These are phyloP conservation scores for Bostrychus sinensis DNA, from an alignment of 2,113 vertebrate species.

Conservation along the genomic window DNA sequence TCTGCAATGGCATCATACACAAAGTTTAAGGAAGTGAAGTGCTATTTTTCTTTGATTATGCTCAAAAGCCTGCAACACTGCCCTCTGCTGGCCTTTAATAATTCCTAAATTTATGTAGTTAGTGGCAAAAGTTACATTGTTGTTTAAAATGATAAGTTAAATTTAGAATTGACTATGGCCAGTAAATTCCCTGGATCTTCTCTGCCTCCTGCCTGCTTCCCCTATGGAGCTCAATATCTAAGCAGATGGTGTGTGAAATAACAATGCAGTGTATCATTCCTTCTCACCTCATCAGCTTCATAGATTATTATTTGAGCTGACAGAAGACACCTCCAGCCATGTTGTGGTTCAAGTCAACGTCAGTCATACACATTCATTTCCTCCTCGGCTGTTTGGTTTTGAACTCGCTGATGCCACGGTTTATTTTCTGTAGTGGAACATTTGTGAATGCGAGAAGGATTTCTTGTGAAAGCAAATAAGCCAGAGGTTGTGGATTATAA, in stretches of 20 bases:
- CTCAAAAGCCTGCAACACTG: no score
- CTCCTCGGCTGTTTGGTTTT: slow-evolving; percentile 60
- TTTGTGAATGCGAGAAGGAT: slow-evolving; percentile 58
- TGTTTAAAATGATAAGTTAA: no score
- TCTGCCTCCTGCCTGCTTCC: slow-evolving; percentile 20
- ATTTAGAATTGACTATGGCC: background rate
- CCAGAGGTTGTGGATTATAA: slow-evolving; percentile 56
- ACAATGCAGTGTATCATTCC: slow-evolving; percentile 38
- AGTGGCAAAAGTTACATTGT: no score
- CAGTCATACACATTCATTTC: slow-evolving; percentile 72
- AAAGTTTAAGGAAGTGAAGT: no score
- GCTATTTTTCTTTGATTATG: no score
- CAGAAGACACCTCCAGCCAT: slow-evolving; percentile 46
- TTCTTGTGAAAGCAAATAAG: slow-evolving; percentile 68
- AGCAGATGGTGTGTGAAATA: slow-evolving; percentile 35
- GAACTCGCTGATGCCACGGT: slow-evolving; percentile 46
- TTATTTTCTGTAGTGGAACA: slow-evolving; percentile 71
- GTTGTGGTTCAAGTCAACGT: slow-evolving; percentile 59
- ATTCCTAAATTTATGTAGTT: no score
- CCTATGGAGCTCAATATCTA: slow-evolving; percentile 30
- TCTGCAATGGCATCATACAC: no score
- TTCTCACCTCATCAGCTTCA: slow-evolving; percentile 50
- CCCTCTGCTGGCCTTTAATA: no score
- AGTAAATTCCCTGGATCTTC: slow-evolving; percentile 24
- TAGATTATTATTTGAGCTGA: slow-evolving; percentile 55